Evolutionary conservation across 2,888 invertebrate species (phyloP).

Genomic region (Drosophila acutilabella): DNA sequence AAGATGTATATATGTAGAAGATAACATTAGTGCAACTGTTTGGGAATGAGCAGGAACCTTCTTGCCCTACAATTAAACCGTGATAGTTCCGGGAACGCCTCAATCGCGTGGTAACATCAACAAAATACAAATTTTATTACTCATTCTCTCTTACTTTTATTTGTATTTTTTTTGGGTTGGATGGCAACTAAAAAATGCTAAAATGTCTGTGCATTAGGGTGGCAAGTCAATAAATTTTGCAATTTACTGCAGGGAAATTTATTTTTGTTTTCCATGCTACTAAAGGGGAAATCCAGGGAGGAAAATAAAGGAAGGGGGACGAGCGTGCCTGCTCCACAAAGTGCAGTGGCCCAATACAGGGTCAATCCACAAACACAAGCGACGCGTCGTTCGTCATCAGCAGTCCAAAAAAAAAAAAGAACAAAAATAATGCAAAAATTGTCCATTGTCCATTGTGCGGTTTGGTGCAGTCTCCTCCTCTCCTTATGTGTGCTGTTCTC

Average conservation of each 20-base stretch:
- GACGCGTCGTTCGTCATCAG: constrained; percentile 44
- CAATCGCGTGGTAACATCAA: constrained; percentile 73
- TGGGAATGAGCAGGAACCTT: background rate
- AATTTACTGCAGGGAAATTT: constrained; percentile 46
- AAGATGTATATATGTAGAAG: too few species aligned
- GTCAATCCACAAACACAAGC: constrained; percentile 43
- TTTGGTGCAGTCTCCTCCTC: constrained; percentile 22
- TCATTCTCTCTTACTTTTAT: constrained; percentile 52
- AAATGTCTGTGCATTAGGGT: constrained; percentile 61
- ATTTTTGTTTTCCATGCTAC: constrained; percentile 16
- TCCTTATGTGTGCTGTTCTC: constrained; percentile 35
- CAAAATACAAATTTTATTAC: constrained; percentile 65
- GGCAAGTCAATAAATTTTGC: constrained; percentile 65
- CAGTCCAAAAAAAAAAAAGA: constrained; percentile 11
- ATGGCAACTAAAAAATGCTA: constrained; percentile 47
- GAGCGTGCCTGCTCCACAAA: constrained; percentile 35
- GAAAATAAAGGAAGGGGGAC: too few species aligned
- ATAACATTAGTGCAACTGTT: background rate
- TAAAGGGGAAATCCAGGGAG: background rate
- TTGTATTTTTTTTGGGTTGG: constrained; percentile 9
- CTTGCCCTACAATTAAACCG: constrained; percentile 14
- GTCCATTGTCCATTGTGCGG: constrained; percentile 38
- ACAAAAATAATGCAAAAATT: constrained; percentile 15
- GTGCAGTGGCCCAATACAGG: constrained; percentile 71
- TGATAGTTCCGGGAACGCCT: constrained; percentile 18